Evolutionary conservation across 2,113 vertebrate genomes (phyloP).

Genomic region (Tautogolabrus adspersus): DNA sequence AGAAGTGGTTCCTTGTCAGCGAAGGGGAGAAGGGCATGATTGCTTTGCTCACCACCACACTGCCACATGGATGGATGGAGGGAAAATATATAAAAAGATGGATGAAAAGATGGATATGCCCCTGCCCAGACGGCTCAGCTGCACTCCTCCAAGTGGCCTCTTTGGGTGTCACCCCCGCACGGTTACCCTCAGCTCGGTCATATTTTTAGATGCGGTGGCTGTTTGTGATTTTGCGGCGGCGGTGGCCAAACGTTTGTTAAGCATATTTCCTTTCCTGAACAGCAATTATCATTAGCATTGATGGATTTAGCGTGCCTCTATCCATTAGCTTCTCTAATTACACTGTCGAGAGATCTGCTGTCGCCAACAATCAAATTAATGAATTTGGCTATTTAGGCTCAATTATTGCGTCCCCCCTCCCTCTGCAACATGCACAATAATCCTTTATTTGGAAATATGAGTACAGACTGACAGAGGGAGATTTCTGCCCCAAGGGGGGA

Average conservation of each 20-base stretch:
- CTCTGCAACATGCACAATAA: conserved; percentile 63
- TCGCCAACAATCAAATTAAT: conserved; percentile 83
- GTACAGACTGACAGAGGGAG: conserved; percentile 43
- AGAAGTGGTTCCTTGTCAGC: conserved; percentile 60
- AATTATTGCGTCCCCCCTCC: conserved; percentile 64
- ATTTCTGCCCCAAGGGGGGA: conserved; percentile 39
- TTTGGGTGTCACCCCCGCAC: conserved; percentile 54
- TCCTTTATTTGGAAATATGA: conserved; percentile 72
- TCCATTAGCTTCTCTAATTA: conserved; percentile 83
- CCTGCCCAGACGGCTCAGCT: conserved; percentile 53
- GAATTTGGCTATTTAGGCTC: conserved; percentile 80
- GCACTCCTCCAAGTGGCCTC: conserved; percentile 37
- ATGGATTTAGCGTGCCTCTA: conserved; percentile 78
- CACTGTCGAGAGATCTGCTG: conserved; percentile 77
- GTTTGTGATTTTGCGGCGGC: conserved; percentile 60
- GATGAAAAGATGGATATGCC: conserved; percentile 45
- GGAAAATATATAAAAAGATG: conserved; percentile 57
- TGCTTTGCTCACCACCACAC: conserved; percentile 56
- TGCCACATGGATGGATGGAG: conserved; percentile 54
- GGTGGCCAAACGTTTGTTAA: conserved; percentile 55
- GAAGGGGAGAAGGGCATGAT: conserved; percentile 56
- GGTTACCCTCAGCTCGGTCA: conserved; percentile 1
- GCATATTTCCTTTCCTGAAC: conserved; percentile 68
- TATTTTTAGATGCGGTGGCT: conserved; percentile 74
- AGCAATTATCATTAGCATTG: conserved; percentile 85